Evolutionary conservation across 2,888 invertebrate genomes (phyloP).

Genomic region (Augochlorella aurata): DNA sequence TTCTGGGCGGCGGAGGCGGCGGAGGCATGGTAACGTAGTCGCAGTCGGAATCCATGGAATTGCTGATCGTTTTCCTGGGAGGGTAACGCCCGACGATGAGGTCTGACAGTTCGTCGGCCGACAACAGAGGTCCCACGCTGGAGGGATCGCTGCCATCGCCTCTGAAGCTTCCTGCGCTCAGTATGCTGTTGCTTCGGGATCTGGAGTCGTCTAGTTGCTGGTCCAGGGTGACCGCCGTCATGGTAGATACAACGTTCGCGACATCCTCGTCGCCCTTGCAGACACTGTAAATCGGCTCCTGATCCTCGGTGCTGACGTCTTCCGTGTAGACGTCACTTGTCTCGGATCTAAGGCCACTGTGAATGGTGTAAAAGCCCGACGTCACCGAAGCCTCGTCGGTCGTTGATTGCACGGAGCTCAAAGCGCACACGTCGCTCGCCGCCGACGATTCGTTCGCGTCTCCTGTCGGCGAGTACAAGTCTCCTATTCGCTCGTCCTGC

Average conservation of each 20-base stretch:
- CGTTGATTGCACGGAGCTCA: constrained; percentile 79
- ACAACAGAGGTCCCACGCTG: constrained; percentile 89
- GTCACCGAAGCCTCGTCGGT: constrained; percentile 81
- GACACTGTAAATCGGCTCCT: constrained; percentile 79
- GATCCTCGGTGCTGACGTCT: constrained; percentile 73
- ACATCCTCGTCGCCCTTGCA: constrained; percentile 77
- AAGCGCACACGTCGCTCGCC: constrained; percentile 76
- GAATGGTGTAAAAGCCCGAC: constrained; percentile 80
- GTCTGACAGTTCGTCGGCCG: constrained; percentile 92
- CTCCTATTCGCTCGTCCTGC: constrained; percentile 77
- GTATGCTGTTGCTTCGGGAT: constrained; percentile 88
- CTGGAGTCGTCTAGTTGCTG: constrained; percentile 71
- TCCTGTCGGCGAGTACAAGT: constrained; percentile 74
- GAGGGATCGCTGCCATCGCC: constrained; percentile 95
- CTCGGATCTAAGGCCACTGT: constrained; percentile 78
- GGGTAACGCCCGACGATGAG: constrained; percentile 92
- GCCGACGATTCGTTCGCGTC: constrained; percentile 76
- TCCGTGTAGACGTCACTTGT: constrained; percentile 80
- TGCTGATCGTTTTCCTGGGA: constrained; percentile 90
- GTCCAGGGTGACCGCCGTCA: constrained; percentile 58
- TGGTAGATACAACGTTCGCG: constrained; percentile 45
- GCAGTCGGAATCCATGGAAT: constrained; percentile 93
- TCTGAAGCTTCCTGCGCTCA: constrained; percentile 91
- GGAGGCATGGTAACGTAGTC: constrained; percentile 91
- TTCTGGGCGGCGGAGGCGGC: constrained; percentile 86